These are phyloP conservation scores for Trilocha varians DNA, from an alignment of 2,888 invertebrate species.

Conservation along the genomic window DNA sequence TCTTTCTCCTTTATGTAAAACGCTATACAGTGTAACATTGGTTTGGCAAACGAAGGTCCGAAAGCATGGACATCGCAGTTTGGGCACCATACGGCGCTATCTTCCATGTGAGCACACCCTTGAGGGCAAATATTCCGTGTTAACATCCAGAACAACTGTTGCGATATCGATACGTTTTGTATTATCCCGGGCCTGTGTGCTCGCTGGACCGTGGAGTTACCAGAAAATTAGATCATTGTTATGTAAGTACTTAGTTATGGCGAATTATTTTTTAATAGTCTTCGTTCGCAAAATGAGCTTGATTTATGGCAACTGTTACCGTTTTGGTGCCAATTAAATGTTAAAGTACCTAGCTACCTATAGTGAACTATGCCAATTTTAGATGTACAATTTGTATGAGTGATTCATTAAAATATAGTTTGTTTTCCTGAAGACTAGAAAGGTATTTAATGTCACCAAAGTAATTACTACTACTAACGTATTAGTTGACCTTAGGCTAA, in stretches of 20 bases:
- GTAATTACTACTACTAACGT: no score
- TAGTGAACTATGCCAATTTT: no score
- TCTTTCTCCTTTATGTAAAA: no score
- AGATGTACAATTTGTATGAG: no score
- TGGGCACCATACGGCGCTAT: conserved; percentile 10
- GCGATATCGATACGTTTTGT: conserved; percentile 33
- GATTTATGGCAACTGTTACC: background rate
- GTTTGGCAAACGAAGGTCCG: background rate
- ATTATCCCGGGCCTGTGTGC: conserved; percentile 8
- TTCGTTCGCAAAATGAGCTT: background rate
- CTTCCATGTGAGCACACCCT: conserved; percentile 39
- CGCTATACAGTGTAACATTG: no score
- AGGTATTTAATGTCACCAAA: no score
- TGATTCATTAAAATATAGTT: no score
- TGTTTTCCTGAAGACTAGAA: no score
- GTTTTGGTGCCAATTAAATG: no score
- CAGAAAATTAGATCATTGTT: background rate
- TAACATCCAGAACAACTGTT: conserved; percentile 25
- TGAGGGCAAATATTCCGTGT: conserved; percentile 26
- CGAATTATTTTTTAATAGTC: background rate
- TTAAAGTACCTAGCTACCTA: no score
- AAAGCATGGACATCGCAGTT: conserved; percentile 6
- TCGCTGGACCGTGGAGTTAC: background rate
- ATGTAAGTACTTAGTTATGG: background rate
- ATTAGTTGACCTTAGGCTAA: no score